A percentile compares a stretch with the other conserved stretches of the same genome.
Conservation (phyloP, 1,140 invertebrate species). For the Zophobas atratus region DNA sequence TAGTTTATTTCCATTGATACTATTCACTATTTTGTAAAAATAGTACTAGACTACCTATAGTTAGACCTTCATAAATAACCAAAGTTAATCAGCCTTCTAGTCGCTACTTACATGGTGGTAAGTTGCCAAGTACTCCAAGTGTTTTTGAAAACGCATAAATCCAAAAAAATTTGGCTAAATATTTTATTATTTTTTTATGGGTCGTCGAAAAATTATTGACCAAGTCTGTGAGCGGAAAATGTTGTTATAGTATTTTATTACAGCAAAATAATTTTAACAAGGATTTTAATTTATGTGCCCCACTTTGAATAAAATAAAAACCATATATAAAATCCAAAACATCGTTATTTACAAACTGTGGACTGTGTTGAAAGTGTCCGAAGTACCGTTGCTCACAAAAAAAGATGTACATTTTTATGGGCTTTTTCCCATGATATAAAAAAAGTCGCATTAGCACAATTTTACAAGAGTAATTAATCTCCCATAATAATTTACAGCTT, state of each 20-base stretch:
- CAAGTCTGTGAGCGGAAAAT: background rate
- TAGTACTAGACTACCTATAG: no score
- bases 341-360: constrained; percentile 16
- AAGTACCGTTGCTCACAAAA: constrained; percentile 2
- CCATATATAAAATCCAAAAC: constrained; percentile 14
- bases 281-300: constrained; percentile 16
- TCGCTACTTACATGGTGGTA: no score
- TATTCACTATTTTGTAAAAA: no score
- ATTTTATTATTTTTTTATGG: constrained; percentile 24
- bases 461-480: constrained; percentile 29
- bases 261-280: constrained; percentile 3
- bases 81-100: no score
- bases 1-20: no score
- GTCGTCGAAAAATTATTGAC: background rate
- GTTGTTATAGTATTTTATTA: constrained; percentile 15
- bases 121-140: background rate
- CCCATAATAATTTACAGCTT: background rate
- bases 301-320: constrained; percentile 15
- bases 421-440: constrained; percentile 36
- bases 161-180: background rate
- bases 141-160: background rate
- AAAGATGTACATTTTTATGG: constrained; percentile 19
- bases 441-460: constrained; percentile 23
- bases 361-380: constrained; percentile 3
- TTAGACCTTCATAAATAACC: no score